These are phyloP conservation scores for Pogonus chalceus DNA, from an alignment of 1,140 invertebrate genomes.

Conservation along the genomic window DNA sequence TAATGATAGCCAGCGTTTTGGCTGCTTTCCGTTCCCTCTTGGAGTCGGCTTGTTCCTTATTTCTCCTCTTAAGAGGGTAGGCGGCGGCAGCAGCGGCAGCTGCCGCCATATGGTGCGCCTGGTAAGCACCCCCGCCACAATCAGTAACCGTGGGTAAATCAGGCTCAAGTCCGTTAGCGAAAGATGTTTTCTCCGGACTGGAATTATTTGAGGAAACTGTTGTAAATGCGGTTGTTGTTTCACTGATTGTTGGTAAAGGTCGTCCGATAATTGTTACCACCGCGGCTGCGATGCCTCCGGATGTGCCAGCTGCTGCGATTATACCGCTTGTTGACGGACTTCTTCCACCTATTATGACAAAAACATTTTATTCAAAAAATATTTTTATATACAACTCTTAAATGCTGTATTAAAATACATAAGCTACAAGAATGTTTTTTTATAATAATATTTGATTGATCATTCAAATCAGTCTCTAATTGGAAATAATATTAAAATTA, in stretches of 20 bases:
- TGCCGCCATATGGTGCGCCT: constrained; percentile 13
- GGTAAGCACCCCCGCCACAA: constrained; percentile 28
- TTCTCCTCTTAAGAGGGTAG: constrained; percentile 43
- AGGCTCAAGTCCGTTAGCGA: constrained; percentile 54
- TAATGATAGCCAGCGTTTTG: constrained; percentile 84
- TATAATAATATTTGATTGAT: no score
- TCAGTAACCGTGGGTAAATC: constrained; percentile 50
- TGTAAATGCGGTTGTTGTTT: constrained; percentile 49
- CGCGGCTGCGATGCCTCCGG: constrained; percentile 58
- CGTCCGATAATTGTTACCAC: constrained; percentile 61
- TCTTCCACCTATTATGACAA: constrained; percentile 25
- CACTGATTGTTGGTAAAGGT: constrained; percentile 35
- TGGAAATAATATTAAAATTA: no score
- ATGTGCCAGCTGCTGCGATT: constrained; percentile 45
- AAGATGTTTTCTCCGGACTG: constrained; percentile 55
- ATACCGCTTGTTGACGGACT: constrained; percentile 33
- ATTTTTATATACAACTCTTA: no score
- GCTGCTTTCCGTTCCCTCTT: constrained; percentile 85
- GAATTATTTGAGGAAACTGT: constrained; percentile 59
- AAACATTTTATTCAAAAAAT: background rate
- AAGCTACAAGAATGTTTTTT: no score
- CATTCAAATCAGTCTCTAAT: no score
- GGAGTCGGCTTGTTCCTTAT: constrained; percentile 58
- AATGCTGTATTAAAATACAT: no score
- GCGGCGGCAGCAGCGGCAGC: constrained; percentile 28